Evolutionary conservation across 2,888 invertebrate species (phyloP), one percentile per base, ranked within the genome.

Genomic region (Tenthredo amoena): DNA sequence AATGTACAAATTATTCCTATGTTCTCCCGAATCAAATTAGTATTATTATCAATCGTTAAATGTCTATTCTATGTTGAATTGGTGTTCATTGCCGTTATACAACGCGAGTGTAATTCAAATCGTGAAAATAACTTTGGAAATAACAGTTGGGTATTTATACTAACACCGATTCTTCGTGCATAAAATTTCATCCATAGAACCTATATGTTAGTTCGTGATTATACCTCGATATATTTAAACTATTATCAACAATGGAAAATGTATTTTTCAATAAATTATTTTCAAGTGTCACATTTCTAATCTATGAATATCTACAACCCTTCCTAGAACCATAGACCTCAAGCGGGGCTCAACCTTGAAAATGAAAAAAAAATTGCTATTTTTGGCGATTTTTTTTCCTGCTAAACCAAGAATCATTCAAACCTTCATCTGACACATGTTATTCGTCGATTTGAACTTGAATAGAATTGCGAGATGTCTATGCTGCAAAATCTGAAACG

Each of bases 181-280:
- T 6, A 55, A 18, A 40, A 72, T 62, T 62, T 26, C 26, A 62
- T 62, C 26, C 74, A 74, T 37, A 18, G 74, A 74, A 77, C 9
- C 26, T 15, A 47, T 50, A 34, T 6, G 15, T 68, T 34, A 68
- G 43, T 43, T 37, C 21, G 21, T 21, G 40, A 47, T 43, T n/a
- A 43, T 74, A 74, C 26, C 71, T 72, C 37, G 71, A 26, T 40
- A 43, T 31, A 40, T 74, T 43, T 43, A 43, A 43, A 74, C 26
- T 18, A 18, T 31, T 12, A 62, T 58, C 21, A 37, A n/a, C 21
- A 37, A 62, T 58, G 40, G 7, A 81, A 62, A 37, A 81, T 81
- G 81, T 81, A 81, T 81, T 81, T 81, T 58, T 62, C 62, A 81
- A 81, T 81, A 81, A 81, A 81, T 81, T 62, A 81, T 81, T 81